Base-by-base conservation (phyloP, 2,113 vertebrate species). In the Ammodytes dubius region DNA sequence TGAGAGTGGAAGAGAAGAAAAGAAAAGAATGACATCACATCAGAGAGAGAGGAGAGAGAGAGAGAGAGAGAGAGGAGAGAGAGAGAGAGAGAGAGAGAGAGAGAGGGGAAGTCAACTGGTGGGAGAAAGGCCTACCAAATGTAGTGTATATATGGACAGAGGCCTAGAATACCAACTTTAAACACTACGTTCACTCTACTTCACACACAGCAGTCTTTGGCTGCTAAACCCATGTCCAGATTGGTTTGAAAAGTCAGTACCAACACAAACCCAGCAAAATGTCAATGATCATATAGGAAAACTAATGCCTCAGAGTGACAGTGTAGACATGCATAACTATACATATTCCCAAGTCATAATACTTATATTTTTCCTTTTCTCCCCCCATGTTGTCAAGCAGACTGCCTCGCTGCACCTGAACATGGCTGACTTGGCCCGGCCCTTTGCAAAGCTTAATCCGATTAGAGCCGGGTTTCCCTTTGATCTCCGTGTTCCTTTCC, bases 401-500 rank as follows among this genome's bases (percentile, higher is more conserved):
- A 61, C 66, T 43, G 88, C 87, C 70, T 77, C 60, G 9, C 63
- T 4, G 79, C 87, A 69, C 74, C 84, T 80, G 15, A 82, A 82
- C 81, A 86, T 43, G 83, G 72, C 73, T 81, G 82, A 84, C 72
- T 77, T 69, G 89, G 59, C 76, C 27, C 5, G 50, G 14, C 57
- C 47, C 27, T 27, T 27, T 39, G n/a, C 47, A 61, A 10, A 43
- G 14, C 45, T 77, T 87, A 77, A 92, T 50, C 46, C 56, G 79
- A 91, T 91, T 88, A 91, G 61, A 86, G 75, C n/a, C 27, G 27
- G 4, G 19, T 83, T 77, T 88, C 70, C 73, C 85, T 92, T 93
- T 90, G 88, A 93, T 92, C 87, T 88, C 19, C 10, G 4, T 66
- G 57, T 91, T 89, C 78, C 74, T 49, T 27, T 27, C 27, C 84